phyloP scores from a whole-genome alignment of 1,140 invertebrate genomes.

The Nasonia longicornis region DNA sequence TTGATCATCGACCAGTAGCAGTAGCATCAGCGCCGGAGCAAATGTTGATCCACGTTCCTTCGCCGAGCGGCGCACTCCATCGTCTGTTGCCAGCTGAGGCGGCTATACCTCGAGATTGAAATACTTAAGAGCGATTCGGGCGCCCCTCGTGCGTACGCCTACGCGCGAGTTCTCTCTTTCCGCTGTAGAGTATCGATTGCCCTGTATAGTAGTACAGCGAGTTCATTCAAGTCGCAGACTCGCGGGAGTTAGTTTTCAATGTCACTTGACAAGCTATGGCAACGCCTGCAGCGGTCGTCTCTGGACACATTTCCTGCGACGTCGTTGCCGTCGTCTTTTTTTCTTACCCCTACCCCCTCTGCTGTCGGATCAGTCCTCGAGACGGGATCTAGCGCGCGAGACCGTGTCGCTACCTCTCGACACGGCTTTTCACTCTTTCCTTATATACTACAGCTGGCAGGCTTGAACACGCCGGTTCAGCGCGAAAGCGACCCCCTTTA shows the following conservation, averaged over 20 bases:
- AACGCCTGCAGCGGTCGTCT: neutral
- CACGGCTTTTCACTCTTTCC: neutral
- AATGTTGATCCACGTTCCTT: conserved; percentile 4
- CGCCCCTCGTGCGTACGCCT: too few species aligned
- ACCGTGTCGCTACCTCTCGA: neutral
- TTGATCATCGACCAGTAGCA: conserved; percentile 15
- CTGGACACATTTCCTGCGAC: neutral
- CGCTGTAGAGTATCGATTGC: too few species aligned
- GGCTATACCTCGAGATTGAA: neutral
- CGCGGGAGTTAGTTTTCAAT: too few species aligned
- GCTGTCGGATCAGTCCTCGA: neutral
- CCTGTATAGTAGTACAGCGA: too few species aligned
- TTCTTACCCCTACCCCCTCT: neutral
- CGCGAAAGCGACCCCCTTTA: neutral
- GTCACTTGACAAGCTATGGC: too few species aligned
- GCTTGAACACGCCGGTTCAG: neutral
- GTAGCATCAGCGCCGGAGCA: neutral
- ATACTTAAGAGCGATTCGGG: neutral
- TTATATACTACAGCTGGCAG: neutral
- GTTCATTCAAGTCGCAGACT: too few species aligned
- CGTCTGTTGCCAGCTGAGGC: too few species aligned
- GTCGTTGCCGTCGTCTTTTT: neutral
- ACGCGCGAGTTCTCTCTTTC: too few species aligned
- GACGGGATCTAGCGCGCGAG: too few species aligned
- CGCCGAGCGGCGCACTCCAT: too few species aligned